phyloP scores from a whole-genome alignment of 1,140 invertebrate species.

The Temnothorax longispinosus region DNA sequence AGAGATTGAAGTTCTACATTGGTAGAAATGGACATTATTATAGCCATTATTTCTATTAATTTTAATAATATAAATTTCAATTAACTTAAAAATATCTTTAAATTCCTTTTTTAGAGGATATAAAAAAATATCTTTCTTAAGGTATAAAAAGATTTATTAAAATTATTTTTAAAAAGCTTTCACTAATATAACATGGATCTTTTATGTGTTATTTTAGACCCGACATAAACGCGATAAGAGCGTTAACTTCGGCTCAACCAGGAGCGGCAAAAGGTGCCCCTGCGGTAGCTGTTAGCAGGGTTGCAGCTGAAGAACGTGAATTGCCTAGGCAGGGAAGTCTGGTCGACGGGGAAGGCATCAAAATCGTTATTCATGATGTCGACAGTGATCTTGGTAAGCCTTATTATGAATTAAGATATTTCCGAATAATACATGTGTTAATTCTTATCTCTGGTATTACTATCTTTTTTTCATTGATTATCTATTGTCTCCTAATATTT shows the following conservation, averaged over 20 bases:
- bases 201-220: slow-evolving; percentile 86
- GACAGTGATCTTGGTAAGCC: slow-evolving; percentile 88
- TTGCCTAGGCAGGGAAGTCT: slow-evolving; percentile 91
- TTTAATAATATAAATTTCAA: no score
- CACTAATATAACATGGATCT: background rate
- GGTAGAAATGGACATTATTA: no score
- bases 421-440: background rate
- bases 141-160: background rate
- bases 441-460: background rate
- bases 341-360: slow-evolving; percentile 95
- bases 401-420: background rate
- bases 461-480: background rate
- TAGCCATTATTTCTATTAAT: background rate
- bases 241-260: slow-evolving; percentile 83
- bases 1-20: no score
- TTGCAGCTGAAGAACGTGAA: slow-evolving; percentile 87
- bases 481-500: background rate
- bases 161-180: background rate
- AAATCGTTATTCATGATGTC: slow-evolving; percentile 97
- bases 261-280: slow-evolving; percentile 85
- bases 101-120: no score
- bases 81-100: no score
- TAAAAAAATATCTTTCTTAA: background rate
- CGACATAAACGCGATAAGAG: slow-evolving; percentile 90
- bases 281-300: slow-evolving; percentile 86